These are phyloP conservation scores for Xenentodon cancila DNA, from an alignment of 2,797 vertebrate genomes.

Conservation along the genomic window DNA sequence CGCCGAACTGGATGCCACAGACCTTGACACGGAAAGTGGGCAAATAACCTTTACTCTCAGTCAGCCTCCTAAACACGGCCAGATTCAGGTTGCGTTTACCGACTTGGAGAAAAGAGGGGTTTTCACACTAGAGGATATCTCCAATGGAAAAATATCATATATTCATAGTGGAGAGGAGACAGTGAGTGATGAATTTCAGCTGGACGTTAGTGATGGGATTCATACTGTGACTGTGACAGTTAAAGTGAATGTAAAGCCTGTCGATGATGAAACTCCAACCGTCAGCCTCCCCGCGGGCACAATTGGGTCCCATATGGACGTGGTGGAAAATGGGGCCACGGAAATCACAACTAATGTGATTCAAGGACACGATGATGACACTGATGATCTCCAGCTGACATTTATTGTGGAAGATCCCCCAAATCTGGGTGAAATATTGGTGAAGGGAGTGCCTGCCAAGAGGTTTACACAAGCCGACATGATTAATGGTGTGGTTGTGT, in stretches of 20 bases:
- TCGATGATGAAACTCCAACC: constrained; percentile 85
- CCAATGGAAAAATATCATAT: constrained; percentile 86
- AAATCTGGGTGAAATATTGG: constrained; percentile 85
- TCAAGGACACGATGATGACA: constrained; percentile 87
- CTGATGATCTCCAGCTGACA: constrained; percentile 90
- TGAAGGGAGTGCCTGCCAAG: constrained; percentile 85
- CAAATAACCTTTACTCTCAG: constrained; percentile 88
- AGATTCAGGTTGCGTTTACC: constrained; percentile 80
- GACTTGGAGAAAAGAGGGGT: constrained; percentile 79
- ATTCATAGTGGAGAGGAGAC: constrained; percentile 87
- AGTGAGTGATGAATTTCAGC: constrained; percentile 83
- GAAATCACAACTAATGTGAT: constrained; percentile 91
- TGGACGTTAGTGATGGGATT: constrained; percentile 91
- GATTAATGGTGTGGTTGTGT: constrained; percentile 89
- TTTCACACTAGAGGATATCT: constrained; percentile 88
- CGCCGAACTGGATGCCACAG: constrained; percentile 86
- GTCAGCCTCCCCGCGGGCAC: constrained; percentile 84
- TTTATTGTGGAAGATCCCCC: constrained; percentile 91
- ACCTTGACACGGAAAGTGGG: constrained; percentile 86
- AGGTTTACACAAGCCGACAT: constrained; percentile 92
- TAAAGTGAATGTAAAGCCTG: constrained; percentile 85
- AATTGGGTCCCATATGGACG: constrained; percentile 89
- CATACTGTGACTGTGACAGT: constrained; percentile 90
- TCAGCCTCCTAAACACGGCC: constrained; percentile 86
- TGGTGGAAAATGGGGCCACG: constrained; percentile 91